These are phyloP conservation scores for Sparus aurata DNA, from an alignment of 2,797 vertebrate genomes.

Conservation along the genomic window DNA sequence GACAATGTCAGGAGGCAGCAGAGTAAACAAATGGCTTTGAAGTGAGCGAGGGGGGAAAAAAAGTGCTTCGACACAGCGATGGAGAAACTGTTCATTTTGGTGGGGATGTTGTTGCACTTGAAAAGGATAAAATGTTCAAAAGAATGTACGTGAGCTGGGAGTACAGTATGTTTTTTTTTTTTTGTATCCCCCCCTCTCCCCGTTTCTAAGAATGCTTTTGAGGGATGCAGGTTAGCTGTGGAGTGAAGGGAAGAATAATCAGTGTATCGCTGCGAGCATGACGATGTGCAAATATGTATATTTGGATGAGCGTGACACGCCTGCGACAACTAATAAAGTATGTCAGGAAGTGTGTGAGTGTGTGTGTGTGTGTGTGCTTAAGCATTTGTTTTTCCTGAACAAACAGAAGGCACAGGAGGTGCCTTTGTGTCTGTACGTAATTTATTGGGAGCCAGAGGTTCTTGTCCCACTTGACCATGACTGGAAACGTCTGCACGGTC, in stretches of 20 bases:
- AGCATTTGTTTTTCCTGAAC: slow-evolving; percentile 50
- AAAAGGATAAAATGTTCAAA: slow-evolving; percentile 81
- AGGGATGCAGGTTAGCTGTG: slow-evolving; percentile 79
- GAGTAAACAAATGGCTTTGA: slow-evolving; percentile 85
- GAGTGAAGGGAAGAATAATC: slow-evolving; percentile 71
- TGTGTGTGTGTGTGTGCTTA: slow-evolving; percentile 15
- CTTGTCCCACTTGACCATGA: slow-evolving; percentile 70
- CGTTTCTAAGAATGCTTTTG: slow-evolving; percentile 69
- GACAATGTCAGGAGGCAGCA: slow-evolving; percentile 84
- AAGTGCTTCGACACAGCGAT: slow-evolving; percentile 72
- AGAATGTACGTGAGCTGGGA: slow-evolving; percentile 65
- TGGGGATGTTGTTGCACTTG: slow-evolving; percentile 77
- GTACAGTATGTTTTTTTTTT: slow-evolving; percentile 59
- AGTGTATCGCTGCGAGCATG: slow-evolving; percentile 62
- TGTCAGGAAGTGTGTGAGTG: slow-evolving; percentile 28
- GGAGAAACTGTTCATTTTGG: slow-evolving; percentile 81
- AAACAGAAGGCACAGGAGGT: slow-evolving; percentile 28
- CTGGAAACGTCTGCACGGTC: slow-evolving; percentile 44
- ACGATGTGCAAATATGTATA: slow-evolving; percentile 68
- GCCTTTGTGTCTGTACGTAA: slow-evolving; percentile 47
- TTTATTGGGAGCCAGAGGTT: slow-evolving; percentile 50
- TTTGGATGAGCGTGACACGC: slow-evolving; percentile 48
- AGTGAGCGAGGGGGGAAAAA: slow-evolving; percentile 73
- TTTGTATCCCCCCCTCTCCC: slow-evolving; percentile 18
- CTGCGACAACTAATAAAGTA: slow-evolving; percentile 54